Conservation (phyloP, 2,888 invertebrate species). For the Eupelmus urozonus region DNA sequence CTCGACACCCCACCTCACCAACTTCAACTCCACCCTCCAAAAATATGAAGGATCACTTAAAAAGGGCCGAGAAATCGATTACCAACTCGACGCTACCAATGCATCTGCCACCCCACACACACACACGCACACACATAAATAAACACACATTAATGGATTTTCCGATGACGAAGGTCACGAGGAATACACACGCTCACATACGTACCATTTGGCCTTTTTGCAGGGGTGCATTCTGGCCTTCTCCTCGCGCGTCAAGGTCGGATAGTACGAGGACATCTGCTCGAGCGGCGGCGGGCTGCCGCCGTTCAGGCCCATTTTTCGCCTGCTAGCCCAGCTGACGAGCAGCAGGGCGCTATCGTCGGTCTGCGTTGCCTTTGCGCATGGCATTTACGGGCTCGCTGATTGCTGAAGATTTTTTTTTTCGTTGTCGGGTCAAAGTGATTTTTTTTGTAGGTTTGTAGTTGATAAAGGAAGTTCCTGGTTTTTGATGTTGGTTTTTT, state of each 20-base stretch:
- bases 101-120: neutral
- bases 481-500: no score
- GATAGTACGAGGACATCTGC: conserved; percentile 69
- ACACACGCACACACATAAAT: neutral
- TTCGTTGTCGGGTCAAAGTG: no score
- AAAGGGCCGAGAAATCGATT: no score
- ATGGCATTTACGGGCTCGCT: neutral
- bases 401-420: neutral
- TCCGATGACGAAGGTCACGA: neutral
- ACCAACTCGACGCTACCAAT: neutral
- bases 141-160: conserved; percentile 4
- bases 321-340: neutral
- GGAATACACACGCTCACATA: conserved; percentile 13
- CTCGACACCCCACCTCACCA: no score
- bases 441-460: no score
- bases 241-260: conserved; percentile 72
- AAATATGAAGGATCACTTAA: no score
- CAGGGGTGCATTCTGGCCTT: conserved; percentile 73
- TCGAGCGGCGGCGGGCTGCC: conserved; percentile 62
- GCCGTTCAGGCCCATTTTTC: conserved; percentile 65
- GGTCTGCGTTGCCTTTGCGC: no score
- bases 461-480: no score
- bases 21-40: no score
- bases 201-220: conserved; percentile 73
- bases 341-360: no score